Evolutionary conservation across 2,888 invertebrate species (phyloP), one percentile per base, ranked within the genome.

Genomic region (Nowickia ferox): DNA sequence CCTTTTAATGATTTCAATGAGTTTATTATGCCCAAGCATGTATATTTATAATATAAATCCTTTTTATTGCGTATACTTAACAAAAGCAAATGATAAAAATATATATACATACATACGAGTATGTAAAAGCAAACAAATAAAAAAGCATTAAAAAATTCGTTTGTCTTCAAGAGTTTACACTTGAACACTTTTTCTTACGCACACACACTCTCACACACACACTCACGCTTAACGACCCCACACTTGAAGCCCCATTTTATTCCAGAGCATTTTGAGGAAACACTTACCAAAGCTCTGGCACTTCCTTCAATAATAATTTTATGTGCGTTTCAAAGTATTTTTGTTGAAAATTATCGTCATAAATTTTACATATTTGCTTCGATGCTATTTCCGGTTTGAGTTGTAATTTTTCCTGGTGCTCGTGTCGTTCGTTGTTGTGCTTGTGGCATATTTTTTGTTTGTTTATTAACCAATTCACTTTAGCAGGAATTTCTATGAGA

Each of bases 351-450:
- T 44, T 69, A 69, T 79, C 38, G 13, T 66, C 79, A 57, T 46
- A 72, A 72, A 72, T 65, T 72, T 65, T 19, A 74, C 65, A 66
- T 57, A 74, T 80, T 80, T 80, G 40, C 51, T 63, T 55, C 17
- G 15, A 69, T 38, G 63, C 38, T 63, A 71, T 38, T 71, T 79
- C 63, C 44, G 44, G 17, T 15, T 71, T 71, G n/a, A 46, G 17
- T 69, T 61, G 48, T n/a, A 22, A 38, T 65, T 42, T 44, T 46
- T 72, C 38, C 38, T 53, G 66, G 9, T 38, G 22, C 10, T 46
- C 9, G n/a, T n/a, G 4, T 66, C 9, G 8, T 15, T 15, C 5
- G 4, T 66, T 15, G 2, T 65, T 44, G 46, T 22, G 19, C 40
- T 59, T n/a, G 59, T 38, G 40, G 38, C 30, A 40, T 9, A 61